These are phyloP conservation scores for Xenopus tropicalis DNA, from an alignment of 2,113 vertebrate species.

Conservation along the genomic window UCB_Xtro_10.0 CM004446.2:78762501-78763000, in stretches of 20 bases:
- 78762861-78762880: conserved; percentile 80
- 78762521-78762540: too few relatives aligned
- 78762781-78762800: too few relatives aligned
- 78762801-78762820: not conserved
- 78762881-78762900: conserved; percentile 75
- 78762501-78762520: too few relatives aligned
- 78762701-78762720: too few relatives aligned
- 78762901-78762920: conserved; percentile 69
- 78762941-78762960: conserved; percentile 67
- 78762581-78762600: not conserved
- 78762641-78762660: not conserved
- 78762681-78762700: too few relatives aligned
- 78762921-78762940: conserved; percentile 58
- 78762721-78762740: too few relatives aligned
- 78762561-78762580: not conserved
- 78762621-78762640: too few relatives aligned
- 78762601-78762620: too few relatives aligned
- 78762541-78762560: too few relatives aligned
- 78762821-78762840: conserved; percentile 69
- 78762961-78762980: conserved; percentile 71
- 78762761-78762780: too few relatives aligned
- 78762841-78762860: conserved; percentile 75
- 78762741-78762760: too few relatives aligned
- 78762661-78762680: not conserved
- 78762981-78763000: conserved; percentile 76